Evolutionary conservation across 2,797 vertebrate species (phyloP), one percentile per base, ranked within the genome.

Genomic region (Eupleurogrammus muticus): DNA sequence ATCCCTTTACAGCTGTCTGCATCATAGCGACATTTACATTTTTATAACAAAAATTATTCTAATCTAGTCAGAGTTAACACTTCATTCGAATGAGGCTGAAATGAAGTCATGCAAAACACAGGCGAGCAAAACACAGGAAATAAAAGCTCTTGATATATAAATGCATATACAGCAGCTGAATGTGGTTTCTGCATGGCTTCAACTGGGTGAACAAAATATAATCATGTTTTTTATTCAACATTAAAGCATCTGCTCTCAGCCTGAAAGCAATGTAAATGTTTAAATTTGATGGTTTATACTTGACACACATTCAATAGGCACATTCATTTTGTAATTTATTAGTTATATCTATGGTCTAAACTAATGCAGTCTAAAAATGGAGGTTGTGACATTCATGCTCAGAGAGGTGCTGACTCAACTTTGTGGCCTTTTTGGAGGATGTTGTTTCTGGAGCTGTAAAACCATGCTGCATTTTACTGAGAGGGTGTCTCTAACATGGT

Each of bases 131-230:
- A 62, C 36, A 73, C 52, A 81, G 65, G 77, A 79, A 81, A 84
- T 75, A 65, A 77, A 65, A 79, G 21, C 35, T 28, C 42, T 65
- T 58, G 13, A 35, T 60, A 32, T 23, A 74, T 51, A 32, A 14
- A 48, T 56, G 50, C 19, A 50, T 48, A n/a, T 44, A n/a, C 9
- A 51, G 51, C 69, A 78, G 56, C 42, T 74, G 66, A 80, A 66
- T 79, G 82, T 80, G 77, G 66, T 88, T 87, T 80, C 74, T 82
- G 68, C 56, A 42, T 78, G 70, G 38, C 66, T 62, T 74, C 47
- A 84, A 36, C 59, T 57, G 51, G 44, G n/a, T 61, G 50, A 60
- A 80, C 34, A 19, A 79, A 66, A 60, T 48, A 51, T 19, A 46
- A 68, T 24, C 19, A 53, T 23, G 47, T 4, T 54, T 23, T 79